A percentile compares a stretch with the other conserved stretches of the same genome.
Evolutionary conservation across 92 coral and sea anemone genomes (phyloP).

Genomic region (Palythoa grandis): DNA sequence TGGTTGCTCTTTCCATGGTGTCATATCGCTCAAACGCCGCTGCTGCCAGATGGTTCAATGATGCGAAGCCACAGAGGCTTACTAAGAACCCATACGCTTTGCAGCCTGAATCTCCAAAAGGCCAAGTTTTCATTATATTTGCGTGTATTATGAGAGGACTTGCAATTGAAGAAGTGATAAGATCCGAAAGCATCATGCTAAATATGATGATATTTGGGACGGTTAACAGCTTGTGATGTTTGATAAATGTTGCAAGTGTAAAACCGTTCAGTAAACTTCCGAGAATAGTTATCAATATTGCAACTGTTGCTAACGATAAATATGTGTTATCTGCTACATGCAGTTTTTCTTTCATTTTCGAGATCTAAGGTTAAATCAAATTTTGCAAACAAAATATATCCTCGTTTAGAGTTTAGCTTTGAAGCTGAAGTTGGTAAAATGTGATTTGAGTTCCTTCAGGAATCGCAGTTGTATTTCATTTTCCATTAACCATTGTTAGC

Average conservation of each 20-base stretch:
- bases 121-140: slow-evolving; percentile 52
- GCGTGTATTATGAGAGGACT: slow-evolving; percentile 68
- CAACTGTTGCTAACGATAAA: neutral
- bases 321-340: neutral
- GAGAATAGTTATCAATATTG: neutral
- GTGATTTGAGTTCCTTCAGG: too few species aligned
- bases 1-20: slow-evolving; percentile 47
- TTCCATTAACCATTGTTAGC: too few species aligned
- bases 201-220: slow-evolving; percentile 55
- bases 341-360: neutral
- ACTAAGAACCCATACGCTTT: slow-evolving; percentile 68
- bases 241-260: slow-evolving; percentile 53
- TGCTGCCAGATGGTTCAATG: slow-evolving; percentile 72
- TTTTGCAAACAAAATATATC: too few species aligned
- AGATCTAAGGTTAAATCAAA: neutral
- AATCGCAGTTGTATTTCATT: too few species aligned
- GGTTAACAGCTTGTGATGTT: slow-evolving; percentile 47
- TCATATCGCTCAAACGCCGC: slow-evolving; percentile 63
- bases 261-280: neutral
- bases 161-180: slow-evolving; percentile 55
- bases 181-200: slow-evolving; percentile 76
- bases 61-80: slow-evolving; percentile 57
- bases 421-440: too few species aligned
- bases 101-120: slow-evolving; percentile 52
- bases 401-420: too few species aligned